These are phyloP conservation scores for Zelostemma sp. DNA, from an alignment of 1,140 invertebrate genomes.

Conservation along the genomic window DNA sequence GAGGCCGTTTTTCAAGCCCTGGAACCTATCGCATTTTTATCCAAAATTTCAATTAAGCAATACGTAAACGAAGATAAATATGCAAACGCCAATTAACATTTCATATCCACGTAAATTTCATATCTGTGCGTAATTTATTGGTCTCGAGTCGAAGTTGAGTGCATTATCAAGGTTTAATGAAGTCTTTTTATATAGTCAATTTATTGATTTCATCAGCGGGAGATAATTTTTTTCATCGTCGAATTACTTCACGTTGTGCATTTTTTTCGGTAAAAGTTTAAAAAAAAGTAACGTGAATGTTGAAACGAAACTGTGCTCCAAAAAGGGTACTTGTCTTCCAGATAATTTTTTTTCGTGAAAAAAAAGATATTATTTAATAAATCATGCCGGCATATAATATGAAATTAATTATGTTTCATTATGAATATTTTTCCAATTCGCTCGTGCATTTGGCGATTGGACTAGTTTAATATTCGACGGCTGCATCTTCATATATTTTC, in stretches of 20 bases:
- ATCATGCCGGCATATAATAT: too few species aligned
- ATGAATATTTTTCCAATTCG: background rate
- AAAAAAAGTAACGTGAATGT: background rate
- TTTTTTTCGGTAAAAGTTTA: background rate
- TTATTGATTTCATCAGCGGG: too few species aligned
- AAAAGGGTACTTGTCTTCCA: background rate
- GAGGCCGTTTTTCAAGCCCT: background rate
- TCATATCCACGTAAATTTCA: background rate
- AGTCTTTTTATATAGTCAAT: too few species aligned
- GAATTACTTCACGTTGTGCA: conserved; percentile 5
- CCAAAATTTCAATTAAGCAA: background rate
- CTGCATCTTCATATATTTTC: background rate
- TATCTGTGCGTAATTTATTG: background rate
- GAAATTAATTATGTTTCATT: too few species aligned
- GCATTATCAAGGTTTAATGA: too few species aligned
- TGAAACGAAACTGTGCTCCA: too few species aligned
- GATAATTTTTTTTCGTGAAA: conserved; percentile 11
- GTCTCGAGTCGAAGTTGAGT: too few species aligned
- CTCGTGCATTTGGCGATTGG: too few species aligned
- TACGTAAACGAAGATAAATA: too few species aligned
- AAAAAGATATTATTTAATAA: too few species aligned
- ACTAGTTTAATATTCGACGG: background rate
- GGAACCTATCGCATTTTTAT: conserved; percentile 4
- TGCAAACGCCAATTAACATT: too few species aligned
- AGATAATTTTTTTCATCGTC: conserved; percentile 8